Base-by-base conservation (phyloP, 2,888 invertebrate genomes). In the Drosophila infuscata region DNA sequence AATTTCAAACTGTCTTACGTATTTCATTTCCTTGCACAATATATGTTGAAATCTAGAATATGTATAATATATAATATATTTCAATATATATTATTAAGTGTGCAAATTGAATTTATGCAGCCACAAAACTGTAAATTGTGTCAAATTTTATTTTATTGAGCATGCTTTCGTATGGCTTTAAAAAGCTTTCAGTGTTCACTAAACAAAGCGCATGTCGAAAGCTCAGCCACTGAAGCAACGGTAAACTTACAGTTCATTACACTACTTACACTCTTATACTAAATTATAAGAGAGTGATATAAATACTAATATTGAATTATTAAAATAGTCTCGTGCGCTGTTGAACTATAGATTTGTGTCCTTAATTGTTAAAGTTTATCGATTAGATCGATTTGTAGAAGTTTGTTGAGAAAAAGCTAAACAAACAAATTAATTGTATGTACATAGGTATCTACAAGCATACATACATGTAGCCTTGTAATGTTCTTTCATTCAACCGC, bases 41-140 rank as follows among this genome's bases (percentile, higher is more conserved):
- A 25, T 4, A 15, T 8, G 7, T 25, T 8, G 2, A 46, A 15
- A 46, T 46, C 15, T 25, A 15, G 6, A 15, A 46, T 25, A 8
- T 25, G 15, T 20, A 15, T n/a, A 61, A n/a, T 41, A 25, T 33
- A 15, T 17, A 25, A 4, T n/a, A 6, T 20, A 32, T 25, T 30
- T 38, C 32, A 11, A 15, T 56, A n/a, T 33, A 8, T 35, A 9
- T 33, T 20, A 49, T 30, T 15, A 46, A 25, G 46, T 20, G 17
- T n/a, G 32, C 17, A 54, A 30, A 32, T 20, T 46, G 17, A 36
- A 61, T 70, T 35, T 56, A 29, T 29, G 63, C 51, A 78, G 32
- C 48, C 54, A 59, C 60, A 60, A 69, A 63, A 63, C 68, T 63
- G 51, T 53, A 60, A 67, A 63, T 58, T 78, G 59, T 60, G 25